phyloP scores from a whole-genome alignment of 2,113 vertebrate species.

The Sylvilagus bachmani region DNA sequence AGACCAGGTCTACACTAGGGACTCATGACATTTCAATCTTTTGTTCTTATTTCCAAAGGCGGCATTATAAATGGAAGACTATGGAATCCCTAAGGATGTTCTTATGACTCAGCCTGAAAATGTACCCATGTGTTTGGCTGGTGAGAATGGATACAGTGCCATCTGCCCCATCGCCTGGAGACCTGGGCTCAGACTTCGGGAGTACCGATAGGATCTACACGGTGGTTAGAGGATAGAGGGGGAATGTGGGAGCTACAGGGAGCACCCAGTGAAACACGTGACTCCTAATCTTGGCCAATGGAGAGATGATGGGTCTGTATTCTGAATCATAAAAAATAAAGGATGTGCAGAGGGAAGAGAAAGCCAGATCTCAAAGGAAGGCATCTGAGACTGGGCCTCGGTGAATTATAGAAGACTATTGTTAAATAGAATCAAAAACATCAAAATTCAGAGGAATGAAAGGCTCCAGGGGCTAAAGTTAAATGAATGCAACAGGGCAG shows the following conservation, averaged over 20 bases:
- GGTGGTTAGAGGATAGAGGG: not conserved
- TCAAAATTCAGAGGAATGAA: not conserved
- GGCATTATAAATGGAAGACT: not conserved
- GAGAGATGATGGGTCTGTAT: not conserved
- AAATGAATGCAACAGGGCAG: not conserved
- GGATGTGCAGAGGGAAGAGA: not conserved
- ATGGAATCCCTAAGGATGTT: not conserved
- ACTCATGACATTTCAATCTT: not conserved
- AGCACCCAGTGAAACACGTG: not conserved
- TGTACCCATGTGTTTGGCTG: not conserved
- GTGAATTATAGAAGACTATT: not conserved
- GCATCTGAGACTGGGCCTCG: not conserved
- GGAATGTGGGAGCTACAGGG: not conserved
- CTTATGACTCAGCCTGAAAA: conserved; percentile 14
- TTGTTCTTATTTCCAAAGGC: not conserved
- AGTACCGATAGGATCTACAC: not conserved
- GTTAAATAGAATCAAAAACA: not conserved
- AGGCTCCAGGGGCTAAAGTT: not conserved
- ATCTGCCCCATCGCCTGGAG: not conserved
- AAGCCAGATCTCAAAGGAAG: not conserved
- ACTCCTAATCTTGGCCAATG: not conserved
- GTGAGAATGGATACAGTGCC: not conserved
- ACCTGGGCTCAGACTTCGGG: not conserved
- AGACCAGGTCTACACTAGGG: not conserved
- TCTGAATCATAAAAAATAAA: conserved; percentile 37